Base-by-base conservation (phyloP, 1,140 invertebrate species). In the Semibalanus balanoides region DNA sequence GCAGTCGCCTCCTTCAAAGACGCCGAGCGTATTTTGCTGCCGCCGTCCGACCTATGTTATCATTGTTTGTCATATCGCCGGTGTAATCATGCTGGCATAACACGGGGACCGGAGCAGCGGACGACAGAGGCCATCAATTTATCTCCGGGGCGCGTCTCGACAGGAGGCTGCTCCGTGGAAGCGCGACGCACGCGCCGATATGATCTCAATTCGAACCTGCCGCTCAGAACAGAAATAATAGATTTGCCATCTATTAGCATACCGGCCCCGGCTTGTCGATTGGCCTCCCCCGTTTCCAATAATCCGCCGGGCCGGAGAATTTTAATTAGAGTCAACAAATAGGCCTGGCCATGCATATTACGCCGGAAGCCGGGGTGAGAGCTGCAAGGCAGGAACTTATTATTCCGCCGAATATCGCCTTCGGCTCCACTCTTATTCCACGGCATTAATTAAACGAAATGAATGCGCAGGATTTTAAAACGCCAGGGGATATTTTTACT, bases 291-390 rank as follows among this genome's bases (percentile, higher is more conserved):
- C 22, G 51, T 64, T 64, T 64, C 51, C 51, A 64, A 64, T 64
- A 64, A 64, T 64, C 51, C 22, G 51, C 7, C 22, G 1, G 11
- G 51, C 11, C 14, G 51, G 14, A 64, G 51, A 64, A 64, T 64
- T 64, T 64, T 64, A 64, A 64, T 64, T 64, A 64, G 51, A 64
- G 51, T 64, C 51, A 64, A 64, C 51, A 64, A 64, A 64, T 64
- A 64, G 51, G 51, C 22, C 22, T 64, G 51, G 51, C 51, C 51
- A 64, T 64, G 51, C 51, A 64, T 64, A 64, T 64, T 64, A 64
- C 51, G 51, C 51, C 51, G 14, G 51, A 64, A 19, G 51, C 14
- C 14, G 7, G 51, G 51, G 51, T 25, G 51, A 14, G 51, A 64
- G 51, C 51, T 11, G 1, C 51, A 14, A 7, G 22, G 51, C 35